Percentiles rank a stretch among this genome's conserved stretches.
Evolutionary conservation across 2,888 invertebrate genomes (phyloP).

Genomic region (Melipona beecheii): DNA sequence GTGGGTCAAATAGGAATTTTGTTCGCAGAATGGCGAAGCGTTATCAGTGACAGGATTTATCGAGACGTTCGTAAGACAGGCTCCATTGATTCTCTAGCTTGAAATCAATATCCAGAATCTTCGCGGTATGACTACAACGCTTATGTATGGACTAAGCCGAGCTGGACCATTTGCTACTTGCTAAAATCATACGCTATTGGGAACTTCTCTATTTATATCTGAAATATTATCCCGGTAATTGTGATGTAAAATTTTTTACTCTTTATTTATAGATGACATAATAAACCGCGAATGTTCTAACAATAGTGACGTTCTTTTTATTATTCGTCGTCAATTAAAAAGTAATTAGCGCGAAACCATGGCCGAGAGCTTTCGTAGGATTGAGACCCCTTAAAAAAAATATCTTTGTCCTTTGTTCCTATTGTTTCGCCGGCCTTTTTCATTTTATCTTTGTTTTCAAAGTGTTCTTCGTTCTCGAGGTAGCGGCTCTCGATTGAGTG

Average conservation of each 20-base stretch:
- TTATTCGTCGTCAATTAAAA: background rate
- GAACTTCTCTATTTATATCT: background rate
- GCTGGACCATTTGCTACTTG: background rate
- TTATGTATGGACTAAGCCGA: background rate
- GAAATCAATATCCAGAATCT: slow-evolving; percentile 49
- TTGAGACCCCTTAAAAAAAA: background rate
- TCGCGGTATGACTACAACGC: slow-evolving; percentile 9
- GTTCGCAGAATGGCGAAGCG: slow-evolving; percentile 28
- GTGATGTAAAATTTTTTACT: background rate
- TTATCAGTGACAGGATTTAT: slow-evolving; percentile 50
- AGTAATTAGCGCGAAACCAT: background rate
- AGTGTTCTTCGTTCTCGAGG: slow-evolving; percentile 36
- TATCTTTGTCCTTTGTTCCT: background rate
- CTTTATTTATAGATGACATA: background rate
- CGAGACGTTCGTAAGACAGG: slow-evolving; percentile 48
- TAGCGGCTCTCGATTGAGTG: slow-evolving; percentile 39
- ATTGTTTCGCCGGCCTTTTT: slow-evolving; percentile 22
- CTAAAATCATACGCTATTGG: background rate
- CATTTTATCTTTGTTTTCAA: slow-evolving; percentile 21
- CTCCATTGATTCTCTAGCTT: slow-evolving; percentile 45
- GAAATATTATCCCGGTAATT: background rate
- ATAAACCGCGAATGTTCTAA: background rate
- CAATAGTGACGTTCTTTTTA: background rate
- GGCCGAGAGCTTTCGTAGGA: background rate
- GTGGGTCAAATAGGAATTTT: slow-evolving; percentile 13